phyloP scores from a whole-genome alignment of 2,797 vertebrate species.

The Kryptopterus vitreolus region DNA sequence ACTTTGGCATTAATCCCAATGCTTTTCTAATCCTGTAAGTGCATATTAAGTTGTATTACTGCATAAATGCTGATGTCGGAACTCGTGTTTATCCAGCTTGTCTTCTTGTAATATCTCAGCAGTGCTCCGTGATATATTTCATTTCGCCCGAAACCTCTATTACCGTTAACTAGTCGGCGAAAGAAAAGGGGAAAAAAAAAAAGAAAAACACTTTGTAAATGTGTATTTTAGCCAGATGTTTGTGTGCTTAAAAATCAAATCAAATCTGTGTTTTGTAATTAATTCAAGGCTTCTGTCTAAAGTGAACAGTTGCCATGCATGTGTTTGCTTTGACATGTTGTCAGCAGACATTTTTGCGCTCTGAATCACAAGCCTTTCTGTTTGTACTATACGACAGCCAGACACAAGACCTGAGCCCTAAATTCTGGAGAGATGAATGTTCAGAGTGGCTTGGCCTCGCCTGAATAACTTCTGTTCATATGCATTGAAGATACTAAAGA shows the following conservation, averaged over 20 bases:
- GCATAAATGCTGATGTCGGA: neutral
- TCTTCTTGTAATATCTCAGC: neutral
- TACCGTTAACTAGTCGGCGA: neutral
- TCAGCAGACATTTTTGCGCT: slow-evolving; percentile 68
- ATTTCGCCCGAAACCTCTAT: slow-evolving; percentile 1
- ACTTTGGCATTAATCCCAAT: slow-evolving; percentile 45
- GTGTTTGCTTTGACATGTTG: slow-evolving; percentile 67
- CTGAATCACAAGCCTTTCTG: slow-evolving; percentile 68
- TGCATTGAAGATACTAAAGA: slow-evolving; percentile 54
- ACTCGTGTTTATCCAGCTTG: slow-evolving; percentile 5
- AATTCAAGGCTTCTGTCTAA: slow-evolving; percentile 64
- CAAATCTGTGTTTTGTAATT: slow-evolving; percentile 59
- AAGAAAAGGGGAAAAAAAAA: too few relatives aligned
- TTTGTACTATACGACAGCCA: slow-evolving; percentile 58
- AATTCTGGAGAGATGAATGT: slow-evolving; percentile 60
- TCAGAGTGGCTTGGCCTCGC: slow-evolving; percentile 35
- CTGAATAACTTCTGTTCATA: slow-evolving; percentile 59
- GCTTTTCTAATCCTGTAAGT: slow-evolving; percentile 57
- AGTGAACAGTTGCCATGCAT: slow-evolving; percentile 69
- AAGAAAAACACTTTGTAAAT: neutral
- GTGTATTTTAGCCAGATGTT: slow-evolving; percentile 12
- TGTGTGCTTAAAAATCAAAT: slow-evolving; percentile 58
- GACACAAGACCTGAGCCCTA: slow-evolving; percentile 61
- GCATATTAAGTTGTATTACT: slow-evolving; percentile 53
- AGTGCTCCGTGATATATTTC: slow-evolving; percentile 17